A percentile compares a stretch with the other conserved stretches of the same genome.
Conservation (phyloP, 1,140 invertebrate species). For the Augochlora pura region DNA sequence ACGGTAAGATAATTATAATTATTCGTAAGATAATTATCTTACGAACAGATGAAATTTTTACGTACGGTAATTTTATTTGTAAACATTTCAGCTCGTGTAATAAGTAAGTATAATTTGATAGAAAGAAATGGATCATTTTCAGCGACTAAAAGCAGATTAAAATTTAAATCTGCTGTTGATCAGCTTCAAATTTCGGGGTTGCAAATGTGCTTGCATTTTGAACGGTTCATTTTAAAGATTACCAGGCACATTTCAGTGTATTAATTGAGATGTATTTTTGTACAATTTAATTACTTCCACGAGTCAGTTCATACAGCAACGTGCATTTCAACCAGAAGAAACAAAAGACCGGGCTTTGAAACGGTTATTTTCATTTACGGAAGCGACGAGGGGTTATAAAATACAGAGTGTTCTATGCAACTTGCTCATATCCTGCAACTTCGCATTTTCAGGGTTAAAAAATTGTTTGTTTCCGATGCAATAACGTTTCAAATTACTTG, state of each 20-base stretch:
- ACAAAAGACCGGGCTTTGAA: neutral
- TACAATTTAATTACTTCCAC: neutral
- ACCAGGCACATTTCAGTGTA: neutral
- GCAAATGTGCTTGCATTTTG: neutral
- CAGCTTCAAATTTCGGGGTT: constrained; percentile 11
- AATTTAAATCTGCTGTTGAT: constrained; percentile 24
- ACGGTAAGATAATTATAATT: too few relatives aligned
- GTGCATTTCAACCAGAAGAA: neutral
- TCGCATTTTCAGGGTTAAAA: too few relatives aligned
- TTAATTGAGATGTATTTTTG: neutral
- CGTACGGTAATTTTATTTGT: too few relatives aligned
- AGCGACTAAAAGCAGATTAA: neutral
- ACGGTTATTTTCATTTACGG: neutral
- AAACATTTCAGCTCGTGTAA: too few relatives aligned
- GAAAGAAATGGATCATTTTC: neutral
- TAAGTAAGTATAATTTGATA: too few relatives aligned
- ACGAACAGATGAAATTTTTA: too few relatives aligned
- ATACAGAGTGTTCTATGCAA: too few relatives aligned
- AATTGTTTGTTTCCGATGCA: too few relatives aligned
- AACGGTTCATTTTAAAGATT: constrained; percentile 16
- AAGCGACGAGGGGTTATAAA: too few relatives aligned
- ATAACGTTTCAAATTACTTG: too few relatives aligned
- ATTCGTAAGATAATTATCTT: too few relatives aligned
- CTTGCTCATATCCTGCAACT: too few relatives aligned
- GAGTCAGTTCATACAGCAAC: neutral